Evolutionary conservation across 2,113 vertebrate genomes (phyloP).

Genomic region (Heptranchias perlo): DNA sequence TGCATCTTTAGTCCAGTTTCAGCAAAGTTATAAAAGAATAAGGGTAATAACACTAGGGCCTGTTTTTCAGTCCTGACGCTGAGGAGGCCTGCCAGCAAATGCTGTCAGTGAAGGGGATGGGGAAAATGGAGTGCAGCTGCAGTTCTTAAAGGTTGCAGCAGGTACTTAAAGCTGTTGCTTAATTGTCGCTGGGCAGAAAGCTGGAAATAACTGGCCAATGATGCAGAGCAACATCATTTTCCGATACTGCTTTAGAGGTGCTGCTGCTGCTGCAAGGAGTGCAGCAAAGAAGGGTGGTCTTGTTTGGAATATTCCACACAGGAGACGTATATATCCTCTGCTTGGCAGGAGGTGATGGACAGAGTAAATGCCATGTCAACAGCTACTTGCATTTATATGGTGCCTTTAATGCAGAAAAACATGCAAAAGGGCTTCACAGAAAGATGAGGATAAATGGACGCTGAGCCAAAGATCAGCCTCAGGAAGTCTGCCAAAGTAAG

Average conservation of each 20-base stretch:
- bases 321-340: neutral
- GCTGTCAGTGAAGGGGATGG: neutral
- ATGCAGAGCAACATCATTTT: no score
- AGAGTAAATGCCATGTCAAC: neutral
- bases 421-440: no score
- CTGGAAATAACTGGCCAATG: neutral
- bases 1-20: neutral
- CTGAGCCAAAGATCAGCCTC: neutral
- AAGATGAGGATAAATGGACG: neutral
- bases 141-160: neutral
- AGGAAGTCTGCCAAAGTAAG: neutral
- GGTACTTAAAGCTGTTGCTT: neutral
- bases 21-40: neutral
- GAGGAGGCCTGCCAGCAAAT: neutral
- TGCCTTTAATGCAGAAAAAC: neutral
- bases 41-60: no score
- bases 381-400: neutral
- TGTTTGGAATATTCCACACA: no score
- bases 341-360: neutral
- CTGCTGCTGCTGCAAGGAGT: neutral
- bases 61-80: no score
- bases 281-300: no score
- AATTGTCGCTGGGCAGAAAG: neutral
- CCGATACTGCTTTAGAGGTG: no score
- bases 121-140: neutral